Base-by-base conservation (phyloP, 2,888 invertebrate genomes). In the Spilosoma lubricipeda region DNA sequence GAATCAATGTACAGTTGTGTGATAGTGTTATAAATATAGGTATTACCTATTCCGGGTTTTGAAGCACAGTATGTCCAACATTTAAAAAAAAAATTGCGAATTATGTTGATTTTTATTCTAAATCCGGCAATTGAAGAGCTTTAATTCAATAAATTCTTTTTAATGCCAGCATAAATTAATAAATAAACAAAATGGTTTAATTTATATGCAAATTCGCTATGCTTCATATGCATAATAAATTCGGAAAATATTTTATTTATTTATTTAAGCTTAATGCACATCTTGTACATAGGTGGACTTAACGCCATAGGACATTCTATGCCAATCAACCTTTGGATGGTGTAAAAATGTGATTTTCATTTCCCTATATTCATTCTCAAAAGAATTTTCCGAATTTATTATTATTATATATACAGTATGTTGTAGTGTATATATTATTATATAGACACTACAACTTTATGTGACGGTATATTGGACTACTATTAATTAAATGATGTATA, bases 1-100 rank as follows among this genome's bases (percentile, higher is more conserved):
- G 39, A 70, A 70, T 56, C 56, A 39, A 56, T 70, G 69, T 70
- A 56, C 36, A 70, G 56, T 59, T 70, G 15, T 52, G 68, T 39
- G 69, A 59, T 70, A 59, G 27, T 70, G 39, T 23, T 39, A 59
- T 70, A 69, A 56, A 27, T 33, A 56, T 69, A 69, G 69, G 3
- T 7, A 39, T 59, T 8, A 15, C n/a, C 48, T 36, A 68, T 52
- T 30, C 30, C 30, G 20, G 8, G 23, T 23, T 52, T 23, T 52
- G 23, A 3, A 52, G 52, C 8, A 20, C 20, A 5, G 7, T 48
- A 23, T 20, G 5, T 52, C 52, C 23, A 52, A 48, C 5, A 48
- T 1, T 5, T 48, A 7, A 20, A 7, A 48, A 20, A 48, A 48
- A 23, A 20, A 23, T 1, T 9, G 23, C 7, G 23, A 9, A 8